Conservation (phyloP, 2,113 vertebrate genomes). For the Tyrannus savana region DNA sequence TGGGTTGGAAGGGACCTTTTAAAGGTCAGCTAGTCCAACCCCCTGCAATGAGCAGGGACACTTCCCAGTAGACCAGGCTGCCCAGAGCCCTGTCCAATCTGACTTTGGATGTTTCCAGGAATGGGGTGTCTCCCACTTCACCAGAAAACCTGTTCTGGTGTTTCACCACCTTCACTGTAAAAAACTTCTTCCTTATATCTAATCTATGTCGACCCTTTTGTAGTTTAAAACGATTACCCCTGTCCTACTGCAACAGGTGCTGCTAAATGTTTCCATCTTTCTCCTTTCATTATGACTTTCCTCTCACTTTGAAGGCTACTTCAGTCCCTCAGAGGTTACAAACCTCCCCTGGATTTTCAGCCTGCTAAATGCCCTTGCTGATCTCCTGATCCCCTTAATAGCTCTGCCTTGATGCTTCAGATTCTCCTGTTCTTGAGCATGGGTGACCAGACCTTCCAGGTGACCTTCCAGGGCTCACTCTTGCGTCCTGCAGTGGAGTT, state of each 20-base stretch:
- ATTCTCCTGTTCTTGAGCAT: neutral
- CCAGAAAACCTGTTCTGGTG: neutral
- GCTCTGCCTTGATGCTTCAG: neutral
- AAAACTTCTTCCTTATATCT: neutral
- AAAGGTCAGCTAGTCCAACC: neutral
- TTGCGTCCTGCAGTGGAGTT: fast-evolving
- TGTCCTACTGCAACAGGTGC: neutral
- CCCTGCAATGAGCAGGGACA: neutral
- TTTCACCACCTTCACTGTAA: neutral
- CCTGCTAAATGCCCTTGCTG: neutral
- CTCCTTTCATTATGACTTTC: neutral
- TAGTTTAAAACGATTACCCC: neutral
- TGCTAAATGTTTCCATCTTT: neutral
- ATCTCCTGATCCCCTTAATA: neutral
- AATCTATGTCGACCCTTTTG: neutral
- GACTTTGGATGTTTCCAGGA: neutral
- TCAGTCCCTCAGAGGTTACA: neutral
- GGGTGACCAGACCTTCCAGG: neutral
- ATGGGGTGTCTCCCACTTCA: neutral
- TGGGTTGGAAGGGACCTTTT: neutral
- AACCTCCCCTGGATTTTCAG: neutral
- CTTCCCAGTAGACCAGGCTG: neutral
- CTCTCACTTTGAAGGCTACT: neutral
- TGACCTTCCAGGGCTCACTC: neutral
- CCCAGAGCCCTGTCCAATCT: neutral